These are phyloP conservation scores for Orthonyx spaldingii DNA, from an alignment of 2,113 vertebrate genomes.

Conservation along the genomic window DNA sequence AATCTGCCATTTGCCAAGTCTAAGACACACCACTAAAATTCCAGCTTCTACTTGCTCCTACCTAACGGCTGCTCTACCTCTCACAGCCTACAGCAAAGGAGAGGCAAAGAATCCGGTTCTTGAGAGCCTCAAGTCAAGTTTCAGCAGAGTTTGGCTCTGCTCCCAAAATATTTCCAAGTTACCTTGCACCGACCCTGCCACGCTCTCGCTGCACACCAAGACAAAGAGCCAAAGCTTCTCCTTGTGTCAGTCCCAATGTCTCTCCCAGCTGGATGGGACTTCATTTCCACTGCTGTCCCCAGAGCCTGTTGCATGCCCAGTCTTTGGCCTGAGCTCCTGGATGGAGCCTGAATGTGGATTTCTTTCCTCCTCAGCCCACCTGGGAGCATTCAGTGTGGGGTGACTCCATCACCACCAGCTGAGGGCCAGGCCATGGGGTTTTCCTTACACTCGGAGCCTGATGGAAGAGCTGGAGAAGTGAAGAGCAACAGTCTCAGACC, in stretches of 20 bases:
- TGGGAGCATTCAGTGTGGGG: background rate
- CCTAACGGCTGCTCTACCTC: background rate
- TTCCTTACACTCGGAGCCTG: background rate
- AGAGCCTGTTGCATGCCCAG: background rate
- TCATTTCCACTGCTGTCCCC: background rate
- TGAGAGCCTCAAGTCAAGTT: background rate
- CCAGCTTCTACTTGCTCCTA: background rate
- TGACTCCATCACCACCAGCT: background rate
- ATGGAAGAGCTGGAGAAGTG: background rate
- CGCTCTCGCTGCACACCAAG: accelerated
- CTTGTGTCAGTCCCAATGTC: accelerated
- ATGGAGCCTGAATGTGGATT: background rate
- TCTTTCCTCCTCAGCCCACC: background rate
- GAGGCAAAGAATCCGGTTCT: background rate
- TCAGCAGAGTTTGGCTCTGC: background rate
- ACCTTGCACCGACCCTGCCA: background rate
- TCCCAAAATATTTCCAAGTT: background rate
- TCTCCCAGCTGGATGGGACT: background rate
- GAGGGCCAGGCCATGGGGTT: background rate
- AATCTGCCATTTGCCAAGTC: background rate
- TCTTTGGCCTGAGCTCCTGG: background rate
- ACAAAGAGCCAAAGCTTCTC: background rate
- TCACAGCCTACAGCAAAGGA: background rate
- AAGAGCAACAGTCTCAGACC: background rate
- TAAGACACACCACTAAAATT: background rate